Percentiles rank a stretch among this genome's conserved stretches.
phyloP scores from a whole-genome alignment of 2,113 vertebrate species.

The Glaucomys volans region DNA sequence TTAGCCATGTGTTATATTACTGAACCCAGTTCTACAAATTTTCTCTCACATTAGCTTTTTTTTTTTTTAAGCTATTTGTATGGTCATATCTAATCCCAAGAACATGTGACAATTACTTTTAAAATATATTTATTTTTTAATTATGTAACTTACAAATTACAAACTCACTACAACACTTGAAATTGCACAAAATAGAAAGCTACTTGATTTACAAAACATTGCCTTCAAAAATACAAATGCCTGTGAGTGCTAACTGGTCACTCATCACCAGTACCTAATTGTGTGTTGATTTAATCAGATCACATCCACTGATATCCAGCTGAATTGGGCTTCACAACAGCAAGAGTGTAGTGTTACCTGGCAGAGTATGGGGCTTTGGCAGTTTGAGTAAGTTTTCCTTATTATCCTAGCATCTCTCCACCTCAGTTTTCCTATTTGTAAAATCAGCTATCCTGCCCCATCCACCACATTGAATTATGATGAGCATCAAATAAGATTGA shows the following conservation, averaged over 20 bases:
- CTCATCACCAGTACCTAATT: background rate
- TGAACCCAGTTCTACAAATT: background rate
- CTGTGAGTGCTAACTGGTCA: background rate
- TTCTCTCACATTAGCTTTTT: background rate
- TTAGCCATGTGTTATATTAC: background rate
- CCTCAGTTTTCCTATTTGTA: background rate
- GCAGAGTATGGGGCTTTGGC: background rate
- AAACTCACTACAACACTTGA: background rate
- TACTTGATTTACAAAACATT: background rate
- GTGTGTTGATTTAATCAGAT: background rate
- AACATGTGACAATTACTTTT: background rate
- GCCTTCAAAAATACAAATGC: slow-evolving; percentile 14
- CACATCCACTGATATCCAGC: background rate
- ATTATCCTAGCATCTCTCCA: background rate
- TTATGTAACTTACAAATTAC: background rate
- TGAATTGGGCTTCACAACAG: background rate
- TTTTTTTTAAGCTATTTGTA: background rate
- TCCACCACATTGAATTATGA: background rate
- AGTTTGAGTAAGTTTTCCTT: background rate
- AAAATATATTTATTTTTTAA: slow-evolving; percentile 17
- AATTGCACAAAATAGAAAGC: slow-evolving; percentile 23
- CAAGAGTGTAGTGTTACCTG: background rate
- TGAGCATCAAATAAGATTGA: background rate
- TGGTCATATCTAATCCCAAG: background rate
- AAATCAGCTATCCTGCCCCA: background rate